These are phyloP conservation scores for Vireo altiloquus DNA, from an alignment of 2,113 vertebrate genomes.

Conservation along the genomic window DNA sequence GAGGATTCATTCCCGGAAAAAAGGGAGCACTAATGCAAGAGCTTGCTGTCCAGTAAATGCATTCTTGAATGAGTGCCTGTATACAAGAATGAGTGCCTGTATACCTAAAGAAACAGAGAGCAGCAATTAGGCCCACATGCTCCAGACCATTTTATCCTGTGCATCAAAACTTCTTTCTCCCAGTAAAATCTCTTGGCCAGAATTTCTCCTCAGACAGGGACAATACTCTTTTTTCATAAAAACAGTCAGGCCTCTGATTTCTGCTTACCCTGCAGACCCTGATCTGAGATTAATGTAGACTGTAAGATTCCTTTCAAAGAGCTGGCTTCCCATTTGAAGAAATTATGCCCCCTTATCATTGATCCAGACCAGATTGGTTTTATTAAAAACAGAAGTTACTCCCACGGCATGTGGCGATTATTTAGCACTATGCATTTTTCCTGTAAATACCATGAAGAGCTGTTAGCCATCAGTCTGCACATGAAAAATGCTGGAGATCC, in stretches of 20 bases:
- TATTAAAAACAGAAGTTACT: conserved; percentile 73
- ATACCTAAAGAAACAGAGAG: not conserved
- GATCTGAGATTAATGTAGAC: conserved; percentile 38
- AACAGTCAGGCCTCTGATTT: not conserved
- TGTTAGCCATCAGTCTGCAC: conserved; percentile 49
- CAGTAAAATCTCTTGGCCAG: not conserved
- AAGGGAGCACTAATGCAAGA: not conserved
- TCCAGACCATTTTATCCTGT: not conserved
- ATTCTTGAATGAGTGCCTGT: not conserved
- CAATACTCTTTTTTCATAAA: conserved; percentile 2
- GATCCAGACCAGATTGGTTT: conserved; percentile 73
- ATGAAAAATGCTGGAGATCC: conserved; percentile 13
- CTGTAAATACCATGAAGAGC: conserved; percentile 50
- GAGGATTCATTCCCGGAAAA: not conserved
- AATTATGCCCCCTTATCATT: conserved; percentile 71
- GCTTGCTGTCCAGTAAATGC: not conserved
- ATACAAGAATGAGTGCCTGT: not conserved
- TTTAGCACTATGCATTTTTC: conserved; percentile 64
- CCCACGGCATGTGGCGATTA: conserved; percentile 52
- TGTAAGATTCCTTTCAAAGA: conserved; percentile 67
- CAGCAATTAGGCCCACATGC: not conserved
- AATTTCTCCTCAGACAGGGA: not conserved
- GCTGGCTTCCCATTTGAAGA: conserved; percentile 67
- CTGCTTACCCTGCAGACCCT: conserved; percentile 48
- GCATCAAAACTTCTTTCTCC: not conserved